Evolutionary conservation across 2,797 vertebrate species (phyloP).

Genomic region (Ctenopoma kingsleyae): DNA sequence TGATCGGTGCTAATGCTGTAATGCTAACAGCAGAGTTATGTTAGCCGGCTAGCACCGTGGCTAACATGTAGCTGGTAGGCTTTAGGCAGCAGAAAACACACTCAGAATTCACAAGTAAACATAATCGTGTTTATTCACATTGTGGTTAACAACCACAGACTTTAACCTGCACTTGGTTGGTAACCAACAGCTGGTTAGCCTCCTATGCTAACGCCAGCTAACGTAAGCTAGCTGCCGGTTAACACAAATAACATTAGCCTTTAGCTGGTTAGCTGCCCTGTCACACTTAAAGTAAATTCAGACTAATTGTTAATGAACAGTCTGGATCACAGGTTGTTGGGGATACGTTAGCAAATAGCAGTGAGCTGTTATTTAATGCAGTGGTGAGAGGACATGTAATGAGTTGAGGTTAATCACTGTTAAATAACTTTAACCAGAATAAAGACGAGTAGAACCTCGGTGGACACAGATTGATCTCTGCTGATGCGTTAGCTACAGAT

Average conservation of each 20-base stretch:
- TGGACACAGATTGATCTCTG: not conserved
- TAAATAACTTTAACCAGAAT: too few species aligned
- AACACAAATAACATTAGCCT: constrained; percentile 10
- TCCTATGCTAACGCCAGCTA: constrained; percentile 35
- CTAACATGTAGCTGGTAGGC: not conserved
- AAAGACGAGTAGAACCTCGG: not conserved
- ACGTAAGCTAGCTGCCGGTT: constrained; percentile 41
- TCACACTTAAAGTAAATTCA: not conserved
- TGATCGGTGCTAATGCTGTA: not conserved
- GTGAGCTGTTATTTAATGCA: too few species aligned
- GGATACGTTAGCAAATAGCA: not conserved
- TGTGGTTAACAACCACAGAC: not conserved
- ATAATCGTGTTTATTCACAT: fast-evolving
- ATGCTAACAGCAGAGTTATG: constrained; percentile 32
- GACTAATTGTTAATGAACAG: not conserved
- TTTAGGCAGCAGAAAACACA: not conserved
- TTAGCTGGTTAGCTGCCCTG: constrained; percentile 29
- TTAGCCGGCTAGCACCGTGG: constrained; percentile 25
- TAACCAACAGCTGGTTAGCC: constrained; percentile 12
- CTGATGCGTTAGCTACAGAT: not conserved
- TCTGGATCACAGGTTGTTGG: too few species aligned
- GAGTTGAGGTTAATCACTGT: too few species aligned
- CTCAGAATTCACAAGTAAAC: not conserved
- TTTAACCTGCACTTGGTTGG: not conserved
- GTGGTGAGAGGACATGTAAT: too few species aligned